Percentiles rank a stretch among this genome's conserved stretches.
Conservation (phyloP, 2,888 invertebrate genomes). For the Mesorhabditis spiculigera region DNA sequence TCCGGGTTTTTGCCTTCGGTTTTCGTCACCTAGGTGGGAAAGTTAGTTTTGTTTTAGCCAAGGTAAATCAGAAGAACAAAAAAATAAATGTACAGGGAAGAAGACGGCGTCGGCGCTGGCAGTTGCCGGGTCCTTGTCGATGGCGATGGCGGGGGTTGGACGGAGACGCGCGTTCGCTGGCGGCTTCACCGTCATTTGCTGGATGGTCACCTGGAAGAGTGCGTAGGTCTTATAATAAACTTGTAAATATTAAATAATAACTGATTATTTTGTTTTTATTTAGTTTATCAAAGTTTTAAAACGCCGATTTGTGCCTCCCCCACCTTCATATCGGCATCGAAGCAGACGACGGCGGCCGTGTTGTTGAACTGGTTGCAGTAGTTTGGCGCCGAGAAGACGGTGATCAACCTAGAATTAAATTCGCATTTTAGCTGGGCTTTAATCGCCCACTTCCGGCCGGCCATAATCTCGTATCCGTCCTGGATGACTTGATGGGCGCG, state of each 20-base stretch:
- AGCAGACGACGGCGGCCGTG: constrained; percentile 49
- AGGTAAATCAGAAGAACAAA: no score
- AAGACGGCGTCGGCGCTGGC: no score
- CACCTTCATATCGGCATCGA: constrained; percentile 41
- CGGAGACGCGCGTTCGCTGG: neutral
- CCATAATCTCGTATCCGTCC: constrained; percentile 50
- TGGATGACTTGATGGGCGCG: constrained; percentile 48
- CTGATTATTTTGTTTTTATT: no score
- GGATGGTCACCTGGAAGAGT: neutral
- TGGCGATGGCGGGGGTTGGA: neutral
- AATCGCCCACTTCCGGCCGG: constrained; percentile 22
- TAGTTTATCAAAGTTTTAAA: neutral
- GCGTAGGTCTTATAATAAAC: no score
- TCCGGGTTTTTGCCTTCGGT: no score
- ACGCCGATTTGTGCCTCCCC: neutral
- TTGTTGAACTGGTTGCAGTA: constrained; percentile 47
- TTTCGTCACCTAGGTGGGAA: no score
- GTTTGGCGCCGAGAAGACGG: constrained; percentile 51
- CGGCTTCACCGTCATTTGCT: neutral
- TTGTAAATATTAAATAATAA: no score
- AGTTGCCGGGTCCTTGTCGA: neutral
- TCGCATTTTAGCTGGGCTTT: no score
- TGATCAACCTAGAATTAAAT: constrained; percentile 34
- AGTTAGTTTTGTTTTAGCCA: no score
- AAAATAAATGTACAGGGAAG: no score